These are phyloP conservation scores for Palythoa grandis DNA, from an alignment of 92 coral and sea anemone genomes.

Conservation along the genomic window DNA sequence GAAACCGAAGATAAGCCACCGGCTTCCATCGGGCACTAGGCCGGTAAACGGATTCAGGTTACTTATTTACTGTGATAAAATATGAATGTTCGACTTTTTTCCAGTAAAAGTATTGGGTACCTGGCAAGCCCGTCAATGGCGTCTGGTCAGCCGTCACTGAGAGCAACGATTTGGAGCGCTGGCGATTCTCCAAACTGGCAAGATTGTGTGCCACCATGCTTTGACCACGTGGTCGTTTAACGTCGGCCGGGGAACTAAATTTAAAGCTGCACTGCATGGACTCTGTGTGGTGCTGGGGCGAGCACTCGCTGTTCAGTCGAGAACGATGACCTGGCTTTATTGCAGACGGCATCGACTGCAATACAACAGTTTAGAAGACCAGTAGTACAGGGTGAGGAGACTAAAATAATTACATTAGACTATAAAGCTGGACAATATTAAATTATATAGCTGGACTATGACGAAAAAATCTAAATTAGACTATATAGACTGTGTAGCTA, in stretches of 20 bases:
- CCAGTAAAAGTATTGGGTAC: not conserved
- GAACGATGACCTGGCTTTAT: conserved; percentile 68
- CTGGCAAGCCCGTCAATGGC: conserved; percentile 54
- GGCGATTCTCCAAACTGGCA: conserved; percentile 33
- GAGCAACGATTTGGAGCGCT: conserved; percentile 22
- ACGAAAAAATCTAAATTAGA: too few relatives aligned
- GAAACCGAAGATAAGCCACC: too few relatives aligned
- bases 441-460: too few relatives aligned
- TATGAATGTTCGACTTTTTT: not conserved
- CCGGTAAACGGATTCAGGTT: too few relatives aligned
- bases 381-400: too few relatives aligned
- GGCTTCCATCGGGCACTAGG: too few relatives aligned
- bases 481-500: too few relatives aligned
- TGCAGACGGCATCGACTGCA: conserved; percentile 42
- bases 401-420: too few relatives aligned
- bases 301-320: conserved; percentile 71
- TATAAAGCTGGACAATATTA: too few relatives aligned
- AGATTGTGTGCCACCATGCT: conserved; percentile 44
- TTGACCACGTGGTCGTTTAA: conserved; percentile 62
- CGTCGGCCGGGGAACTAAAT: conserved; percentile 64
- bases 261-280: conserved; percentile 54
- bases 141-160: conserved; percentile 40
- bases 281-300: conserved; percentile 60
- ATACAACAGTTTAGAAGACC: not conserved
- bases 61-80: too few relatives aligned